Conservation (phyloP, 2,888 invertebrate species). For the Sarcophaga rosellei region DNA sequence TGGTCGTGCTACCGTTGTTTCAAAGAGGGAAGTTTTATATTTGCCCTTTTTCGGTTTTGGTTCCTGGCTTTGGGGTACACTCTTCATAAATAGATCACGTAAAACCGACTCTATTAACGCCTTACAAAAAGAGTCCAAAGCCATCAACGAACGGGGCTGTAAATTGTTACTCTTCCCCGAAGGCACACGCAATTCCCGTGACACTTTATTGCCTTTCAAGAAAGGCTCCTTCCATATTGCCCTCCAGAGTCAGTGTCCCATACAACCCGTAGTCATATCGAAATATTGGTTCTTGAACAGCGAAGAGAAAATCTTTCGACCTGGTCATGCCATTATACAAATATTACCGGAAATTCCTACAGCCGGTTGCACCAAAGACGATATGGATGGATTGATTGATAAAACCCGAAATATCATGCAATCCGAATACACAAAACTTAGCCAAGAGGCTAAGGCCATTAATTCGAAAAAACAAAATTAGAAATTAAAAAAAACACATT, state of each 20-base stretch:
- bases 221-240: constrained; percentile 98
- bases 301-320: constrained; percentile 85
- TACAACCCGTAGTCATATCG: constrained; percentile 94
- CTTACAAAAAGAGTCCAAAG: constrained; percentile 87
- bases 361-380: constrained; percentile 84
- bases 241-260: constrained; percentile 89
- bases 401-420: constrained; percentile 86
- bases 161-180: constrained; percentile 95
- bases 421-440: constrained; percentile 83
- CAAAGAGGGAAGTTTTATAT: constrained; percentile 92
- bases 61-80: constrained; percentile 93
- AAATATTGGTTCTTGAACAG: constrained; percentile 89
- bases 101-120: constrained; percentile 87
- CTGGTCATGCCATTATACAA: constrained; percentile 87
- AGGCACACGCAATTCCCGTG: constrained; percentile 92
- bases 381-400: constrained; percentile 86
- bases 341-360: constrained; percentile 89
- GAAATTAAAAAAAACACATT: not conserved
- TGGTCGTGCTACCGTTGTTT: constrained; percentile 90
- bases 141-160: constrained; percentile 86
- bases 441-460: constrained; percentile 78
- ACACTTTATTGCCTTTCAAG: constrained; percentile 92
- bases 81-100: constrained; percentile 92
- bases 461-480: constrained; percentile 72
- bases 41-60: constrained; percentile 92